Evolutionary conservation across 2,888 invertebrate species (phyloP), one percentile per base, ranked within the genome.

Genomic region (Dendrolimus pini): DNA sequence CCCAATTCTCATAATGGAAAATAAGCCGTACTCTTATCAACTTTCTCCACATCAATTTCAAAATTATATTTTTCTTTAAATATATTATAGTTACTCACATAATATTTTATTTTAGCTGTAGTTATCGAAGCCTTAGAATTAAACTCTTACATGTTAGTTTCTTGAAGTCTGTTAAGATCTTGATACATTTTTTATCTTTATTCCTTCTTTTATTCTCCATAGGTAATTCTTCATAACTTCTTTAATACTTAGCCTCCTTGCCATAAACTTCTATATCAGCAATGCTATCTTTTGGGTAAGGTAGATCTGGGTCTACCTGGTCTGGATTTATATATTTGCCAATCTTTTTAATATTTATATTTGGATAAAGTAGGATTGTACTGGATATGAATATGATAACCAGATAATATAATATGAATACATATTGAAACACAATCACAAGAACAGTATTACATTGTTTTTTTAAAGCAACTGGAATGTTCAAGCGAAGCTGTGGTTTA

Each of bases 1-100:
- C 75, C 77, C 42, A 68, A 41, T 56, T 74, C 70, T 59, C 70
- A 69, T 41, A 68, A 57, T 10, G 77, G 75, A 53, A 66, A 69
- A 41, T 71, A 67, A 61, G 67, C 62, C 1, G 67, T 64, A 2
- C 66, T 62, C 41, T 67, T 62, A 42, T 75, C 71, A 47, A 77
- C 60, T n/a, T 65, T 67, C 55, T 58, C 61, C 1, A 74, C 42
- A 59, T 77, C 74, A 10, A 77, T 41, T 53, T 65, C 62, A 62
- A 74, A 71, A 1, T 57, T 12, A 55, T 74, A 72, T 7, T 47
- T 59, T 6, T 77, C 75, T 61, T 72, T 75, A 52, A 58, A 70
- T 9, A 75, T 7, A 18, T 67, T 69, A 60, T 75, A 77, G 1
- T 66, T 61, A 41, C 68, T 67, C 2, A 64, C 61, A 55, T 77